These are phyloP conservation scores for Caprella mutica DNA, from an alignment of 2,888 invertebrate species.

Conservation along the genomic window DNA sequence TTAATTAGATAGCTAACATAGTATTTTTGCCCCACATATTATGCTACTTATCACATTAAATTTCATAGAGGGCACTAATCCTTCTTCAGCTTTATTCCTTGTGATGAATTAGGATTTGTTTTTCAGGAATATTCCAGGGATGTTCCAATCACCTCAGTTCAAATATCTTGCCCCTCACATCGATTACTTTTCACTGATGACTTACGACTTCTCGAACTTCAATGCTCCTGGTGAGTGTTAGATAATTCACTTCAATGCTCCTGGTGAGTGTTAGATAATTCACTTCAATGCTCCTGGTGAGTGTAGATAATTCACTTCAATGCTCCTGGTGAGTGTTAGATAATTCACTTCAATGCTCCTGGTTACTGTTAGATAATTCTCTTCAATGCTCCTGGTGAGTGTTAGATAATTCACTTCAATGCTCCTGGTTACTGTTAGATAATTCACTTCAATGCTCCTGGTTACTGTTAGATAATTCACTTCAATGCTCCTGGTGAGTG, in stretches of 20 bases:
- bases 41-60: no score
- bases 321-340: not conserved
- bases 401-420: not conserved
- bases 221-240: slow-evolving; percentile 56
- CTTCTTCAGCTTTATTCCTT: no score
- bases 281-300: not conserved
- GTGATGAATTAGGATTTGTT: slow-evolving; percentile 6
- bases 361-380: not conserved
- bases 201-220: slow-evolving; percentile 79
- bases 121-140: slow-evolving; percentile 43
- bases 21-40: no score
- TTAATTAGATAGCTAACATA: no score
- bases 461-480: not conserved
- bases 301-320: not conserved
- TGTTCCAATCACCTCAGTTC: slow-evolving; percentile 64
- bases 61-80: no score
- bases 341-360: not conserved
- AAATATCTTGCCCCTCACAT: slow-evolving; percentile 63
- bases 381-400: not conserved
- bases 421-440: no score
- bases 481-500: not conserved
- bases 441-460: not conserved
- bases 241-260: not conserved
- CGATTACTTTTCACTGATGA: slow-evolving; percentile 87
- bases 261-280: not conserved